phyloP scores from a whole-genome alignment of 2,113 vertebrate genomes.

The Geococcyx californianus region DNA sequence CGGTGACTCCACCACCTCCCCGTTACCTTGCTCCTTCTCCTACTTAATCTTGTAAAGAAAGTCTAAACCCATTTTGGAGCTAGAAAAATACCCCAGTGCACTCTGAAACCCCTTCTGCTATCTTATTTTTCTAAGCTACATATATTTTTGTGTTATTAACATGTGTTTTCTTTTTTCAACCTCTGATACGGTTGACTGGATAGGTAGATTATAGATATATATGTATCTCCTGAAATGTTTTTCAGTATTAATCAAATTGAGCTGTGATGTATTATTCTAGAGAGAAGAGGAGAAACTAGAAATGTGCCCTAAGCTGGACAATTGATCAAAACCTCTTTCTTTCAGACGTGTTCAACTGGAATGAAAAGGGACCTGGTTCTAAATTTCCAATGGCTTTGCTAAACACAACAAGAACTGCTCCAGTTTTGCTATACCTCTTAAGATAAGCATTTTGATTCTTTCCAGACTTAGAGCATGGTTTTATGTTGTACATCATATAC shows the following conservation, averaged over 20 bases:
- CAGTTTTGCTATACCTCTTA: not conserved
- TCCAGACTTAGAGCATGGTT: not conserved
- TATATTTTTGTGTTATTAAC: not conserved
- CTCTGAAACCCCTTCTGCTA: not conserved
- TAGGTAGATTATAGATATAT: not conserved
- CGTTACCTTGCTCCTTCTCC: not conserved
- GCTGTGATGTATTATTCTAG: not conserved
- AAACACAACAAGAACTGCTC: not conserved
- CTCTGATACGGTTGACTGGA: not conserved
- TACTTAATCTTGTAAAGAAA: not conserved
- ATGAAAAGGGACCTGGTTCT: not conserved
- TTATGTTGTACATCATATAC: not conserved
- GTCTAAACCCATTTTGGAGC: not conserved
- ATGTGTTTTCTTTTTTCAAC: not conserved
- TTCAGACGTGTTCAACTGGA: not conserved
- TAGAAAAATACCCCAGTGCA: not conserved
- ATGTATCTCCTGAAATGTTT: not conserved
- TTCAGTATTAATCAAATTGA: not conserved
- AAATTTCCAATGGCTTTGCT: not conserved
- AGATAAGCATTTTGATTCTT: not conserved
- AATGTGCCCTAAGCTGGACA: not conserved
- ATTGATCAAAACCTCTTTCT: not conserved
- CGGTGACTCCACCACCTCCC: no score
- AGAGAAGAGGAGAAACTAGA: not conserved
- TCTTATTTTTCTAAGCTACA: not conserved